phyloP scores from a whole-genome alignment of 2,888 invertebrate species.

The Drosophila quinaria region DNA sequence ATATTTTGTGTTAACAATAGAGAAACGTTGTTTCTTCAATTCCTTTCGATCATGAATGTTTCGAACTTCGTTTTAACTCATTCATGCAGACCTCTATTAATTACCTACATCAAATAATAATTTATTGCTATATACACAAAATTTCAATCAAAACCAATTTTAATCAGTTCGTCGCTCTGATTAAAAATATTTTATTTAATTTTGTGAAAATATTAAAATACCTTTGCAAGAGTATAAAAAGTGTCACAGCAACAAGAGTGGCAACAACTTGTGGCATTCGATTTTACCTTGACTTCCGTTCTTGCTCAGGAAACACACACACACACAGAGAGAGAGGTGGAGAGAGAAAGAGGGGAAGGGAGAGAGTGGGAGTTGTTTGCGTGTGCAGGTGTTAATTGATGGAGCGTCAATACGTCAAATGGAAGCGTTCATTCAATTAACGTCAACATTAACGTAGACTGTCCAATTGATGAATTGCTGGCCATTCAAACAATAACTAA shows the following conservation, averaged over 20 bases:
- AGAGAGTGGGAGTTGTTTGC: not conserved
- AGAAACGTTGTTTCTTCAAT: no score
- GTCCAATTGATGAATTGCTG: conserved; percentile 42
- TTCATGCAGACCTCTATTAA: no score
- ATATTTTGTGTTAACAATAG: no score
- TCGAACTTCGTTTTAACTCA: no score
- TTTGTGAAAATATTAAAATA: not conserved
- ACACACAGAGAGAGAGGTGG: not conserved
- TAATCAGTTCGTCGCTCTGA: no score
- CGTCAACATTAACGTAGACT: conserved; percentile 23
- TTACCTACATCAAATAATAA: no score
- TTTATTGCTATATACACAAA: no score
- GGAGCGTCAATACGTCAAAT: conserved; percentile 32
- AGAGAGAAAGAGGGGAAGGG: not conserved
- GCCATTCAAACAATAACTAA: conserved; percentile 26
- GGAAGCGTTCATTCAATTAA: conserved; percentile 43
- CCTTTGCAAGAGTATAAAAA: not conserved
- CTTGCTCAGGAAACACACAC: conserved; percentile 6
- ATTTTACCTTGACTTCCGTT: conserved; percentile 14
- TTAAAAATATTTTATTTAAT: no score
- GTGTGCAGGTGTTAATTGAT: conserved; percentile 47
- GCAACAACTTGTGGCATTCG: conserved; percentile 1
- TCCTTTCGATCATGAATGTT: no score
- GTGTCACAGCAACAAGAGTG: not conserved
- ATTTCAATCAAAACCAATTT: no score